Conservation (phyloP, 2,113 vertebrate genomes). For the Brachirus orientalis region DNA sequence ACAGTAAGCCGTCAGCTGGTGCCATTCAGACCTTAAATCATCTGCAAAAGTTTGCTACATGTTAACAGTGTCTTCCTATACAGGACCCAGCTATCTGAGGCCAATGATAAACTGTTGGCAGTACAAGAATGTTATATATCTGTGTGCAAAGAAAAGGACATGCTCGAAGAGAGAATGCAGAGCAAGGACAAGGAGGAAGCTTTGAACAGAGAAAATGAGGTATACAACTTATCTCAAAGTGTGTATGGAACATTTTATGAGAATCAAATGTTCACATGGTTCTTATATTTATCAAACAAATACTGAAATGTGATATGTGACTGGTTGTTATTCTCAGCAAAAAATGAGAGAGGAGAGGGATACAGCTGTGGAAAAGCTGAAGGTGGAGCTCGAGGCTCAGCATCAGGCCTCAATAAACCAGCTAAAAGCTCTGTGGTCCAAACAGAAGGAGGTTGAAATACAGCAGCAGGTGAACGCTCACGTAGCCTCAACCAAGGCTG, state of each 20-base stretch:
- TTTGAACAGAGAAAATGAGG: conserved; percentile 82
- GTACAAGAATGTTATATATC: conserved; percentile 94
- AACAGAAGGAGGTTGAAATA: conserved; percentile 79
- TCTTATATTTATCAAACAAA: neutral
- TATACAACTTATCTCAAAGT: conserved; percentile 61
- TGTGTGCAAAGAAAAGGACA: conserved; percentile 91
- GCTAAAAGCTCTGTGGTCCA: conserved; percentile 82
- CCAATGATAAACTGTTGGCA: conserved; percentile 83
- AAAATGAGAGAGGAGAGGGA: conserved; percentile 79
- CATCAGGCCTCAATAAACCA: conserved; percentile 70
- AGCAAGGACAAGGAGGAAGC: conserved; percentile 77
- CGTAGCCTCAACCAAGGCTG: conserved; percentile 70
- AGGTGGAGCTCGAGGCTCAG: conserved; percentile 82
- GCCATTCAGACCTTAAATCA: neutral
- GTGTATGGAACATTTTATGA: too few species aligned
- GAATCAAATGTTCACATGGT: too few species aligned
- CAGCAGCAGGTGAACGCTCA: conserved; percentile 77
- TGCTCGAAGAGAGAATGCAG: conserved; percentile 80
- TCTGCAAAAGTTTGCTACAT: neutral
- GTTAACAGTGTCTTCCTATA: conserved; percentile 1
- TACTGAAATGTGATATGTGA: neutral
- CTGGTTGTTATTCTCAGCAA: conserved; percentile 60
- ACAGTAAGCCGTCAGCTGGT: conserved; percentile 79
- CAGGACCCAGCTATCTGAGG: conserved; percentile 85
- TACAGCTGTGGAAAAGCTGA: conserved; percentile 76